Base-by-base conservation (phyloP, 2,797 vertebrate species). In the Leptoclinus maculatus region DNA sequence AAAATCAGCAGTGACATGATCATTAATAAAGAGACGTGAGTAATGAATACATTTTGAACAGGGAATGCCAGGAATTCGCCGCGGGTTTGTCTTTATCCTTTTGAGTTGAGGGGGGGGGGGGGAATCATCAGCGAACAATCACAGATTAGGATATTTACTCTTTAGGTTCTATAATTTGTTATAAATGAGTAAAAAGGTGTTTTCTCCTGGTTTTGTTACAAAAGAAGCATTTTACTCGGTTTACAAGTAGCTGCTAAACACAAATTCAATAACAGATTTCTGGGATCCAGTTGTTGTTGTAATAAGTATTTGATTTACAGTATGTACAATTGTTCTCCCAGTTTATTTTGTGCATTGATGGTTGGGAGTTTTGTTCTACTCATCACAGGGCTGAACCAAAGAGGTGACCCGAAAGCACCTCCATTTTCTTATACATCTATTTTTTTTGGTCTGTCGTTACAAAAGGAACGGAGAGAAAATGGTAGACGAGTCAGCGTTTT, bases 381-480 rank as follows among this genome's bases (percentile, higher is more conserved):
- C 83, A 89, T 86, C 77, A 84, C 84, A 82, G 86, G 83, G 82
- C 91, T 89, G 83, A 94, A 90, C 89, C 89, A 91, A 91, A 91
- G 83, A 88, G 93, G 90, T 90, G 90, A 88, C 83, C 80, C 78
- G 79, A 90, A 81, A 85, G 78, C 87, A 58, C 89, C 89, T 91
- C 88, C 53, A 29, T 88, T 86, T 88, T 79, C 29, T 63, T 75
- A 49, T 2, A n/a, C 21, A n/a, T 51, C 13, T 53, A 25, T 53
- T 70, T 64, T 27, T 71, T 27, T 72, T 78, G n/a, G n/a, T 64
- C 54, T 53, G 32, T 56, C 16, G 34, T 84, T 38, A 71, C 63
- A 79, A 66, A 65, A 57, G 78, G 39, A 87, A 91, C 64, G 43
- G 84, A 74, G 76, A 78, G 82, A 74, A 88, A 87, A 87, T 34